These are phyloP conservation scores for Acanthosepion pharaonis DNA, from an alignment of 2,888 invertebrate genomes.

Conservation along the genomic window DNA sequence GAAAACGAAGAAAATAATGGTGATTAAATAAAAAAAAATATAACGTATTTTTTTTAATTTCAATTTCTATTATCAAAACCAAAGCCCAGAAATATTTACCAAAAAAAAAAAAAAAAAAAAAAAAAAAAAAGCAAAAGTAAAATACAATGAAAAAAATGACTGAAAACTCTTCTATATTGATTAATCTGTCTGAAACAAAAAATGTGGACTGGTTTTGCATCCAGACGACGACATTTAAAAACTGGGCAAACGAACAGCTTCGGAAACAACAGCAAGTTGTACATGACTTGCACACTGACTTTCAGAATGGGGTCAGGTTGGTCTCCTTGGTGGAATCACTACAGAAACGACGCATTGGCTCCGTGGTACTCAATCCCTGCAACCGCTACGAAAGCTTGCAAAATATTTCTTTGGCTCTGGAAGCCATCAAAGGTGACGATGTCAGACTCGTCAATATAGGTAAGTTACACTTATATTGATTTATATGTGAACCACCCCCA, in stretches of 20 bases:
- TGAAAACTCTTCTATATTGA: constrained; percentile 67
- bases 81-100: no score
- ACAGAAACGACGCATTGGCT: constrained; percentile 79
- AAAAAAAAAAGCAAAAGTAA: no score
- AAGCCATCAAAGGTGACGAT: constrained; percentile 94
- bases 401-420: constrained; percentile 94
- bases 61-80: no score
- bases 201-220: constrained; percentile 90
- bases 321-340: constrained; percentile 90
- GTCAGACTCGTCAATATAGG: constrained; percentile 98
- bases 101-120: no score
- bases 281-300: constrained; percentile 88
- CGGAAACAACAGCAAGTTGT: constrained; percentile 78
- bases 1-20: no score
- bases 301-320: constrained; percentile 91
- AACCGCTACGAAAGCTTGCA: constrained; percentile 97
- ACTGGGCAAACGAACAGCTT: constrained; percentile 92
- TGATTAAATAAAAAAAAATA: no score
- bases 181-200: constrained; percentile 82
- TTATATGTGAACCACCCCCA: no score
- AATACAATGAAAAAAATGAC: no score
- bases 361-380: constrained; percentile 83
- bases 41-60: no score
- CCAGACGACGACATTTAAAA: constrained; percentile 85
- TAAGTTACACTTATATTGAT: constrained; percentile 72